Evolutionary conservation across 2,797 vertebrate genomes (phyloP).

Genomic region (Phataginus tricuspis): DNA sequence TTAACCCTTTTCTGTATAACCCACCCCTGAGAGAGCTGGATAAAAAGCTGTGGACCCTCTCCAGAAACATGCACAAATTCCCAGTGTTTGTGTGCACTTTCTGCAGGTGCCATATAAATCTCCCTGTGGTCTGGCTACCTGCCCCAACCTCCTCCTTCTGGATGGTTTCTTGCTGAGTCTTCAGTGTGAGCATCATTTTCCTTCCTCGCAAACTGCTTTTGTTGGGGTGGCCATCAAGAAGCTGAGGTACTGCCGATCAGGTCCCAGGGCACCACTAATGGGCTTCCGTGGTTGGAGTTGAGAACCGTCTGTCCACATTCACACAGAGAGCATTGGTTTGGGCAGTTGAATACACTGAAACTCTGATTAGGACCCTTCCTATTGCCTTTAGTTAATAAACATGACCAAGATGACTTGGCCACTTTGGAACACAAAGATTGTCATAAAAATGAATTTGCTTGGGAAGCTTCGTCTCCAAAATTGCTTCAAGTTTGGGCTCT

Average conservation of each 20-base stretch:
- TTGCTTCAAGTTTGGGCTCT: constrained; percentile 72
- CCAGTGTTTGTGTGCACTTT: accelerated
- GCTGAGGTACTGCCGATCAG: not conserved
- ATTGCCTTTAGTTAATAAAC: constrained; percentile 81
- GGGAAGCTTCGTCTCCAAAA: constrained; percentile 79
- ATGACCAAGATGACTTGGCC: constrained; percentile 65
- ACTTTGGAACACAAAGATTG: constrained; percentile 55
- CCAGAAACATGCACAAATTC: not conserved
- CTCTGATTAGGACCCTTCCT: constrained; percentile 78
- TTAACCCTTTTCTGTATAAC: not conserved
- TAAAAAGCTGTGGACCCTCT: not conserved
- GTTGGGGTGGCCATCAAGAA: not conserved
- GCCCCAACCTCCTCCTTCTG: not conserved
- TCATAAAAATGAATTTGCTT: constrained; percentile 69
- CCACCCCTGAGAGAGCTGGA: too few relatives aligned
- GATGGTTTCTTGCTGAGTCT: not conserved
- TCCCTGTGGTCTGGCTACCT: accelerated
- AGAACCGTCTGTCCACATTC: not conserved
- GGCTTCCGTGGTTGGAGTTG: not conserved
- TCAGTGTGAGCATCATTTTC: not conserved
- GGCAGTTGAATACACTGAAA: constrained; percentile 1
- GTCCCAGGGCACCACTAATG: not conserved
- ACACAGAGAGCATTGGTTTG: constrained; percentile 59
- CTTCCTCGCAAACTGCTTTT: not conserved
- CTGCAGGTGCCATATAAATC: accelerated